Conservation (phyloP, 2,888 invertebrate species). For the Pollenia amentaria region DNA sequence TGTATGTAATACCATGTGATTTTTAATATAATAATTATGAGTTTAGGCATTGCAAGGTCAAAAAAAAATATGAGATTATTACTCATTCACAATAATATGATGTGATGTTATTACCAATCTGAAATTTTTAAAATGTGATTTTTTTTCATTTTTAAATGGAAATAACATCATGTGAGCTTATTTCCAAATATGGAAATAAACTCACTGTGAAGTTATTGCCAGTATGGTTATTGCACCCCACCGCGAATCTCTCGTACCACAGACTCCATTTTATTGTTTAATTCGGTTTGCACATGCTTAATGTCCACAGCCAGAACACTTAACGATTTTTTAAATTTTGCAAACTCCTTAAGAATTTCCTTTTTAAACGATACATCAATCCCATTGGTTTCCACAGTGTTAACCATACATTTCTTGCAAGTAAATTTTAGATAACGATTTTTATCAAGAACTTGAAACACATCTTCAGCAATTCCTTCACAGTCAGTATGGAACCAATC, state of each 20-base stretch:
- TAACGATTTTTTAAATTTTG: slow-evolving; percentile 10
- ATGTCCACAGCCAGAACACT: background rate
- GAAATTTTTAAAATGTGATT: too few relatives aligned
- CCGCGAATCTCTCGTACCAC: background rate
- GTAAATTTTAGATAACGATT: slow-evolving; percentile 18
- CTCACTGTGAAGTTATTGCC: too few relatives aligned
- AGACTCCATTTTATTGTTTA: slow-evolving; percentile 13
- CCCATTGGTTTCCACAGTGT: background rate
- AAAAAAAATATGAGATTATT: too few relatives aligned
- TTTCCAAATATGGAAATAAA: too few relatives aligned
- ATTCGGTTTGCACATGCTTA: background rate
- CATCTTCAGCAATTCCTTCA: slow-evolving; percentile 8
- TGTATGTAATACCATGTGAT: too few relatives aligned
- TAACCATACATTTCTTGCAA: background rate
- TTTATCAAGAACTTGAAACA: slow-evolving; percentile 10
- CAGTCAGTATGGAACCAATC: slow-evolving; percentile 10
- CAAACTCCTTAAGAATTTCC: background rate
- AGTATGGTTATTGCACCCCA: too few relatives aligned
- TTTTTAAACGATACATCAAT: background rate
- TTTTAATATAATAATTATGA: too few relatives aligned
- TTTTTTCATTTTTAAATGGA: too few relatives aligned
- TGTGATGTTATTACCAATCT: too few relatives aligned
- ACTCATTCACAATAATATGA: too few relatives aligned
- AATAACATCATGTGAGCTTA: too few relatives aligned
- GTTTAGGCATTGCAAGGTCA: too few relatives aligned